phyloP scores from a whole-genome alignment of 2,113 vertebrate genomes.

The Solenodon paradoxus region DNA sequence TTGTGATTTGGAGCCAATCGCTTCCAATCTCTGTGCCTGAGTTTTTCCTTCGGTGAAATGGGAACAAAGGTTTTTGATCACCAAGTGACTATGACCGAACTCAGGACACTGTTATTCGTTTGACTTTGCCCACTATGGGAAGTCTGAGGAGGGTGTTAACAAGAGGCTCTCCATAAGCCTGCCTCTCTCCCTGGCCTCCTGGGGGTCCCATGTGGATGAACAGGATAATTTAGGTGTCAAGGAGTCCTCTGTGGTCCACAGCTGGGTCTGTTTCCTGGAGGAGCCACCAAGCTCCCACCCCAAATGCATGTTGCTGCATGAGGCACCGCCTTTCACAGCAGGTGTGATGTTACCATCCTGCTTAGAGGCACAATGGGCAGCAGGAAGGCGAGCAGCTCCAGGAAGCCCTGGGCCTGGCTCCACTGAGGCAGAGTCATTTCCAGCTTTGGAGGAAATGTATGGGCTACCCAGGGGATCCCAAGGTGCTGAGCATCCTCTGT shows the following conservation, averaged over 20 bases:
- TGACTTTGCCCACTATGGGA: background rate
- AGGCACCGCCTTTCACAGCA: background rate
- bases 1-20: background rate
- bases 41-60: background rate
- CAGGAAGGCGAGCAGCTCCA: background rate
- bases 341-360: background rate
- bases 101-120: no score
- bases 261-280: background rate
- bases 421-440: background rate
- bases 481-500: background rate
- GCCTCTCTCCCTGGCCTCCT: background rate
- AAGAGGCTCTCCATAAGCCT: background rate
- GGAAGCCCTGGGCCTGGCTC: background rate
- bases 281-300: background rate
- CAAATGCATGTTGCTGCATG: background rate
- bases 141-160: background rate
- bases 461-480: background rate
- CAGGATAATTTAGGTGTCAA: background rate
- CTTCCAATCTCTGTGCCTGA: background rate
- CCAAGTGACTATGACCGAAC: background rate
- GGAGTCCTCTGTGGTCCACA: background rate
- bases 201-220: background rate
- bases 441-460: background rate
- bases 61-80: background rate
- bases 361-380: background rate